Evolutionary conservation across 2,888 invertebrate genomes (phyloP), one percentile per base, ranked within the genome.

Genomic region (Dasypogon diadema): DNA sequence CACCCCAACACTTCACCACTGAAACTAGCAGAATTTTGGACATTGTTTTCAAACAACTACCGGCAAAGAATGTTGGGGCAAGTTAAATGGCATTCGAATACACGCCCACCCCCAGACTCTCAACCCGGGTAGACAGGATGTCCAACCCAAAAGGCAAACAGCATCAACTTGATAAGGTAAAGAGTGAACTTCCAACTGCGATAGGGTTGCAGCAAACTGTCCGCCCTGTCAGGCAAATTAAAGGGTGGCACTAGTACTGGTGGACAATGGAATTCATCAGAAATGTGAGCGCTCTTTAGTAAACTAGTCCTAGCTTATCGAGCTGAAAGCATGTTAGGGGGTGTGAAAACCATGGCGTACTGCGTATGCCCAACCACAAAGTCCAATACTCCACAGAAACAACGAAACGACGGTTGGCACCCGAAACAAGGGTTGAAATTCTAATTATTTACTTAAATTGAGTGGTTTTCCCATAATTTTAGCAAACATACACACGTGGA

Each of bases 391-490:
- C 24, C 26, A 10, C 22, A 26, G 56, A 16, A 6, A 18, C 22
- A 58, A 8, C 24, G n/a, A 2, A 10, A 24, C 22, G 42, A 46
- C 51, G 46, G 51, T 16, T 54, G n/a, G 54, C 51, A n/a, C 24
- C 10, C 14, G 10, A 75, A 75, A 75, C 58, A 75, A 70, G 58
- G 75, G 75, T 48, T 75, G 75, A 75, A 70, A 70, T 56, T 75
- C 70, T 75, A 75, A 75, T 75, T 75, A 75, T 75, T 75, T 75
- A 75, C 70, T 75, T 70, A 75, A 75, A 75, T 75, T 75, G 75
- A 75, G 75, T 75, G 75, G 75, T 75, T 75, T 68, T 34, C 70
- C 58, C 58, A 55, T 55, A 55, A 65, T 75, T 55, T 42, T n/a
- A 65, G 65, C 54, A 75, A 65, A 55, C 30, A 34, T 12, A 22